Evolutionary conservation across 2,888 invertebrate genomes (phyloP).

Genomic region (Cataglyphis albicans): DNA sequence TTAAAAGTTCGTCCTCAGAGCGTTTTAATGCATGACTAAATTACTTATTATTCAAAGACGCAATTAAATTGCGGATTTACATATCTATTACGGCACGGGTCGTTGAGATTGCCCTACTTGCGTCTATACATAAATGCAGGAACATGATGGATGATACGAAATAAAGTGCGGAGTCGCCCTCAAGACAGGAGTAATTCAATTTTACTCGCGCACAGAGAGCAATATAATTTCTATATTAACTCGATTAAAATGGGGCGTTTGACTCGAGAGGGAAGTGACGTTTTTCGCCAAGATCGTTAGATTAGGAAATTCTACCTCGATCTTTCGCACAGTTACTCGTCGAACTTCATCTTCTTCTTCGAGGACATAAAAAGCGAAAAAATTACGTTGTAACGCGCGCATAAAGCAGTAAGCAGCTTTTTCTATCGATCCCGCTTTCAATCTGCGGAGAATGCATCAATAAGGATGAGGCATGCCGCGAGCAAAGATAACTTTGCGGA

Average conservation of each 20-base stretch:
- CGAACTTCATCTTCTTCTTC: not conserved
- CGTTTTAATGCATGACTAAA: conserved; percentile 64
- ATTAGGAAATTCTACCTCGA: conserved; percentile 9
- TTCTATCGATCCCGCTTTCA: conserved; percentile 53
- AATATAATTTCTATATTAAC: conserved; percentile 49
- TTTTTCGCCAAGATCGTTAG: conserved; percentile 5
- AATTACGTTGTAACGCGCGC: conserved; percentile 23
- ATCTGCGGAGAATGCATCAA: conserved; percentile 54
- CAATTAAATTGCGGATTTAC: conserved; percentile 75
- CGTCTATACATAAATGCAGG: conserved; percentile 66
- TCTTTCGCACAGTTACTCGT: not conserved
- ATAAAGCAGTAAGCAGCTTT: conserved; percentile 48
- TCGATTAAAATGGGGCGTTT: not conserved
- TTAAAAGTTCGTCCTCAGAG: conserved; percentile 62
- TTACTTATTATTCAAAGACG: conserved; percentile 71
- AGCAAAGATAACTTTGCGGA: conserved; percentile 50
- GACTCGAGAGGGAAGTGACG: not conserved
- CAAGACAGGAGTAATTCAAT: conserved; percentile 51
- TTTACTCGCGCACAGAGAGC: conserved; percentile 22
- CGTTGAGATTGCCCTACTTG: conserved; percentile 65
- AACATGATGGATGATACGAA: conserved; percentile 66
- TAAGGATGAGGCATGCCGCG: conserved; percentile 44
- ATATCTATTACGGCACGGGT: conserved; percentile 64
- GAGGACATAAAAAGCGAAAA: not conserved
- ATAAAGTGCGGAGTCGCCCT: conserved; percentile 50